Evolutionary conservation across 2,113 vertebrate species (phyloP).

Genomic region (Vidua chalybeata): DNA sequence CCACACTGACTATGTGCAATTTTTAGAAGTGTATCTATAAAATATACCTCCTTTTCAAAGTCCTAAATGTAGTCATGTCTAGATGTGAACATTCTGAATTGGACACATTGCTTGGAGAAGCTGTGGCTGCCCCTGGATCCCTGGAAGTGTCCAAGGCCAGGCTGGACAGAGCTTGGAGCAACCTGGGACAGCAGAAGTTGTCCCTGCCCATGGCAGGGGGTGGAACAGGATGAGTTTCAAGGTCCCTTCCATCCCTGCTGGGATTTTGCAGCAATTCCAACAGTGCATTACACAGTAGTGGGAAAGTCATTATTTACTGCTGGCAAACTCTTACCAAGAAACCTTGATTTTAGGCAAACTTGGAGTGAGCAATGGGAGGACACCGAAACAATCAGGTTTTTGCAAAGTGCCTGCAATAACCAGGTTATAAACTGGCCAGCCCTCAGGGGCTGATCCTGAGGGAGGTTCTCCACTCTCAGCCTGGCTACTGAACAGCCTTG

Average conservation of each 20-base stretch:
- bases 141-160: not conserved
- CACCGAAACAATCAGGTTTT: not conserved
- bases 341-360: not conserved
- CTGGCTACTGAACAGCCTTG: not conserved
- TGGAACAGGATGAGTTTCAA: not conserved
- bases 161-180: not conserved
- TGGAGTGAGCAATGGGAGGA: not conserved
- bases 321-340: not conserved
- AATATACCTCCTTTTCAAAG: not conserved
- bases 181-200: not conserved
- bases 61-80: not conserved
- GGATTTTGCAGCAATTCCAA: not conserved
- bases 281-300: not conserved
- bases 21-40: not conserved
- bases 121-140: not conserved
- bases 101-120: not conserved
- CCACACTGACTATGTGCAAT: rapidly evolving
- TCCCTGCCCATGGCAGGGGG: no score
- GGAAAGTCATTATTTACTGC: not conserved
- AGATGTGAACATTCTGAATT: not conserved
- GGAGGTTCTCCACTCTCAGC: not conserved
- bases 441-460: not conserved
- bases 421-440: not conserved
- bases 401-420: not conserved
- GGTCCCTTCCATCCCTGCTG: not conserved